Conservation (phyloP, 2,888 invertebrate genomes). For the Ornithoptera alexandrae region DNA sequence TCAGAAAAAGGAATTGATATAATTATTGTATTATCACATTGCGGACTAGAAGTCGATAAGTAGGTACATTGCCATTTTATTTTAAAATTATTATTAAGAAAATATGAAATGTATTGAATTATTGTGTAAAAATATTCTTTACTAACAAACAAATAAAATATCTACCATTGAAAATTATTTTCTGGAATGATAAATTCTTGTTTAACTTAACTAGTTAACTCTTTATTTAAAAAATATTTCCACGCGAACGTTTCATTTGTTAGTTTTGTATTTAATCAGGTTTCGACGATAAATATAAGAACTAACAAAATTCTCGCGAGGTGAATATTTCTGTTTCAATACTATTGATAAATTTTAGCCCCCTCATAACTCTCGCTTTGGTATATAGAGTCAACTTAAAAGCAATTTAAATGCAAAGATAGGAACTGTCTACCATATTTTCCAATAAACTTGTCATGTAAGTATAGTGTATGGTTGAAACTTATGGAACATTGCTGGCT, state of each 20-base stretch:
- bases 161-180: too few species aligned
- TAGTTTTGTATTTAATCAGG: too few species aligned
- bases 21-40: slow-evolving; percentile 90
- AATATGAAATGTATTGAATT: too few species aligned
- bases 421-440: slow-evolving; percentile 51
- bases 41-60: slow-evolving; percentile 85
- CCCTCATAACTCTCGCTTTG: slow-evolving; percentile 21
- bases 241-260: too few species aligned
- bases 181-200: too few species aligned
- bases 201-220: too few species aligned
- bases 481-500: neutral
- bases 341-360: neutral
- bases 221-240: too few species aligned
- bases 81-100: neutral
- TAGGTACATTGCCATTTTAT: slow-evolving; percentile 45
- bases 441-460: slow-evolving; percentile 53
- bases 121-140: too few species aligned
- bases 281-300: too few species aligned
- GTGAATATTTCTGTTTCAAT: neutral
- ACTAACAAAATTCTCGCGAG: too few species aligned
- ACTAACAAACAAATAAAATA: too few species aligned
- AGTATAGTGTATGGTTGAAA: neutral
- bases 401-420: slow-evolving; percentile 67
- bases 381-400: slow-evolving; percentile 41
- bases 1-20: slow-evolving; percentile 84